These are phyloP conservation scores for Speoplatyrhinus poulsoni DNA, from an alignment of 2,113 vertebrate species.

Conservation along the genomic window DNA sequence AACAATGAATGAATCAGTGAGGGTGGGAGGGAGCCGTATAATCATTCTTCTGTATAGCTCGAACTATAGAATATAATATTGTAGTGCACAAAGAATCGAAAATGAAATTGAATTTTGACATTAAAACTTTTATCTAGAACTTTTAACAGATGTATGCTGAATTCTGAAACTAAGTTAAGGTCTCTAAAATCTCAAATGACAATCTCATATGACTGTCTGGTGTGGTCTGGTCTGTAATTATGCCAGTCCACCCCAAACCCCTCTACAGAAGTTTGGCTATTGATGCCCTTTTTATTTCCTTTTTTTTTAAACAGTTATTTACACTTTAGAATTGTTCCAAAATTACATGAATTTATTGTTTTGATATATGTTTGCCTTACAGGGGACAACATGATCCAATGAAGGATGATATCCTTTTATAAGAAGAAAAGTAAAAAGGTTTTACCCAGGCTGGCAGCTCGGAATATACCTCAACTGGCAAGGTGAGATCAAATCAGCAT, in stretches of 20 bases:
- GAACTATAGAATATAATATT: too few species aligned
- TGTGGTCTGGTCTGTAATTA: neutral
- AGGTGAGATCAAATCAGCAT: neutral
- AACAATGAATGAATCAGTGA: too few species aligned
- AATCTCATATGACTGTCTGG: too few species aligned
- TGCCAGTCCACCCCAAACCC: neutral
- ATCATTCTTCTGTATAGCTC: too few species aligned
- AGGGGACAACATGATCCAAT: slow-evolving; percentile 28
- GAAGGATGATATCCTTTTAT: slow-evolving; percentile 21
- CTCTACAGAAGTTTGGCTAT: slow-evolving; percentile 1
- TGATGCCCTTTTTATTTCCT: slow-evolving; percentile 10
- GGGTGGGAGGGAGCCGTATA: too few species aligned
- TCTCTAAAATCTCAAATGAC: too few species aligned
- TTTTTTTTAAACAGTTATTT: slow-evolving; percentile 22
- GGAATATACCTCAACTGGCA: slow-evolving; percentile 9
- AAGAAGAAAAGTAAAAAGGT: slow-evolving; percentile 21
- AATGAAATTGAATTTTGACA: too few species aligned
- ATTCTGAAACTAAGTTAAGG: too few species aligned
- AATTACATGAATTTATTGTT: slow-evolving; percentile 21
- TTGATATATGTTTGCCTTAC: slow-evolving; percentile 27
- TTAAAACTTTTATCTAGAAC: too few species aligned
- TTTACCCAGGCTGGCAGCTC: slow-evolving; percentile 6
- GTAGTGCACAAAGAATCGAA: too few species aligned
- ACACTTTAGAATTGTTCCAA: neutral
- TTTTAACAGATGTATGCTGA: too few species aligned